Conservation (phyloP, 1,140 invertebrate genomes). For the Drosophila obscura region DNA sequence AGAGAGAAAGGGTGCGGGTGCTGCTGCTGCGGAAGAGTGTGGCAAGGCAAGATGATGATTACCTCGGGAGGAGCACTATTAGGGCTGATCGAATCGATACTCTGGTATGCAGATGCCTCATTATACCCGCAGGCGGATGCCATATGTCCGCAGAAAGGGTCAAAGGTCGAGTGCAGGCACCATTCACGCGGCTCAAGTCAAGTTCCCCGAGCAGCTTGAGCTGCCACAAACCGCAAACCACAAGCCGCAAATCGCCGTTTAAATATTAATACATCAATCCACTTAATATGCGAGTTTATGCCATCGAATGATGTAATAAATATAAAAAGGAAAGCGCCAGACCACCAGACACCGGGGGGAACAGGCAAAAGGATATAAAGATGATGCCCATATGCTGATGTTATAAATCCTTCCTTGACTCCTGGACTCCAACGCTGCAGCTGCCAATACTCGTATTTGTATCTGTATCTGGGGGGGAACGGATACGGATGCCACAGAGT, state of each 20-base stretch:
- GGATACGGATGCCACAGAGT: neutral
- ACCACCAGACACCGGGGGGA: slow-evolving; percentile 14
- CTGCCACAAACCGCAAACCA: neutral
- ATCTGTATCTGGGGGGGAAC: slow-evolving; percentile 4
- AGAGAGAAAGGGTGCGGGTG: neutral
- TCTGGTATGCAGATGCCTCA: slow-evolving; percentile 22
- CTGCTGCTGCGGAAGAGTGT: no score
- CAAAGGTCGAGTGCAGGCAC: slow-evolving; percentile 25
- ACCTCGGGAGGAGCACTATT: neutral
- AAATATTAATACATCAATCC: slow-evolving; percentile 83
- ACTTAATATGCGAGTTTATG: slow-evolving; percentile 80
- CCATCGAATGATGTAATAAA: slow-evolving; percentile 77
- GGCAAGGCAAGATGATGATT: slow-evolving; percentile 17
- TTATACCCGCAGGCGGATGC: slow-evolving; percentile 24
- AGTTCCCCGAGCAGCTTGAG: slow-evolving; percentile 28
- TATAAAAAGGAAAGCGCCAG: slow-evolving; percentile 63
- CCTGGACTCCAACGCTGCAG: slow-evolving; percentile 17
- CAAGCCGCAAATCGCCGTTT: slow-evolving; percentile 76
- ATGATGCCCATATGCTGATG: slow-evolving; percentile 54
- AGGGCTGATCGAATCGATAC: slow-evolving; percentile 23
- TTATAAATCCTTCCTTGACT: slow-evolving; percentile 47
- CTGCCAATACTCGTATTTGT: slow-evolving; percentile 15
- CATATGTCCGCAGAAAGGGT: slow-evolving; percentile 45
- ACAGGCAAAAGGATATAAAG: slow-evolving; percentile 14
- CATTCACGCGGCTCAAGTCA: neutral